phyloP scores from a whole-genome alignment of 2,113 vertebrate genomes.

The Casuarius casuarius region DNA sequence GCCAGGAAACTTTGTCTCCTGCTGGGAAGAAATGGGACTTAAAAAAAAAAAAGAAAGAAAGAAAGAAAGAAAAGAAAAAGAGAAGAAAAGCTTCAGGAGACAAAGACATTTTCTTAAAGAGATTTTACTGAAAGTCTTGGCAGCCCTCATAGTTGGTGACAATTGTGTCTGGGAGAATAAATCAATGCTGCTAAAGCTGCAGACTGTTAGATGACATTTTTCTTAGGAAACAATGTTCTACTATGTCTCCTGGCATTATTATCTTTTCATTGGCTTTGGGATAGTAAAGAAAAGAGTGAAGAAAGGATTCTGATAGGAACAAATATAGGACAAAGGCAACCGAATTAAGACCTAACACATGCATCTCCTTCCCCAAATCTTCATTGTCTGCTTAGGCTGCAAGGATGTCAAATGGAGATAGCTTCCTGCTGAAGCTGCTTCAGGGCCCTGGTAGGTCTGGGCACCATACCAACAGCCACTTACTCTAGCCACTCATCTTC shows the following conservation, averaged over 20 bases:
- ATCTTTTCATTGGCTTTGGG: slow-evolving; percentile 40
- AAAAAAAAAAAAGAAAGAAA: neutral
- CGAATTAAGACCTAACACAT: neutral
- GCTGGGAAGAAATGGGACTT: neutral
- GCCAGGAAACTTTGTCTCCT: neutral
- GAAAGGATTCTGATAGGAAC: slow-evolving; percentile 18
- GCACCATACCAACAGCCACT: slow-evolving; percentile 58
- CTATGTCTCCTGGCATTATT: slow-evolving; percentile 28
- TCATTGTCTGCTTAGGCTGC: slow-evolving; percentile 9
- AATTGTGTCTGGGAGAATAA: neutral
- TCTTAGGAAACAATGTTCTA: neutral
- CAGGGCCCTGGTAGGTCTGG: slow-evolving; percentile 51
- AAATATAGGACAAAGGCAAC: neutral
- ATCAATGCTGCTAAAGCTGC: neutral
- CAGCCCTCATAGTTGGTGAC: neutral
- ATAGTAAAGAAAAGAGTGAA: neutral
- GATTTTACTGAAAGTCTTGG: neutral
- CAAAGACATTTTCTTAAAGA: neutral
- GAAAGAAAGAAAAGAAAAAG: neutral
- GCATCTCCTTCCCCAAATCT: neutral
- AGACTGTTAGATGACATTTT: neutral
- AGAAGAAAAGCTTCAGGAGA: neutral
- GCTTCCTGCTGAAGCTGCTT: slow-evolving; percentile 40
- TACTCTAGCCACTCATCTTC: slow-evolving; percentile 47
- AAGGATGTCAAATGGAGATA: slow-evolving; percentile 18